Conservation (phyloP, 2,113 vertebrate species). For the Mobula hypostoma region DNA sequence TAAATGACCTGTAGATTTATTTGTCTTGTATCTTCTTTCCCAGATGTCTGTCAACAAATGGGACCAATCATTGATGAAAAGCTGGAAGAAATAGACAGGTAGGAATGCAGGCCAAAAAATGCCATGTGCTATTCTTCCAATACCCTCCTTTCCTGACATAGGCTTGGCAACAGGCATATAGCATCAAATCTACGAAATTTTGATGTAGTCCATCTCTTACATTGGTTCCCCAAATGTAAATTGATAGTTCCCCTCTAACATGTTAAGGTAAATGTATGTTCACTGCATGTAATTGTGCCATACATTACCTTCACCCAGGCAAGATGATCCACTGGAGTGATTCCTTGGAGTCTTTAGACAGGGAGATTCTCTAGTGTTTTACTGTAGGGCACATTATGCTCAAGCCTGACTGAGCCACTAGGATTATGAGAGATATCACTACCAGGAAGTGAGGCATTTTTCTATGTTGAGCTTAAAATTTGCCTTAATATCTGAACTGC, state of each 20-base stretch:
- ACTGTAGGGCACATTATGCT: too few relatives aligned
- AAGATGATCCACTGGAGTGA: neutral
- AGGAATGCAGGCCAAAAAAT: constrained; percentile 29
- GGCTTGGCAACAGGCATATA: neutral
- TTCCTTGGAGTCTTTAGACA: neutral
- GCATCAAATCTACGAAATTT: neutral
- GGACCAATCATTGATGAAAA: constrained; percentile 95
- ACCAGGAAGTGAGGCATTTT: neutral
- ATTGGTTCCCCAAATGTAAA: too few relatives aligned
- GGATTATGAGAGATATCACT: neutral
- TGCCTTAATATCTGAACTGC: neutral
- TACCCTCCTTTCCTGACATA: neutral
- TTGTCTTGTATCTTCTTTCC: constrained; percentile 42
- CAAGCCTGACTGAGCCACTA: neutral
- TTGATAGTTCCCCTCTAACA: neutral
- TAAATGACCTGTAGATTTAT: neutral
- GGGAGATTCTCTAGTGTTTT: neutral
- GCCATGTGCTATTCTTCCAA: neutral
- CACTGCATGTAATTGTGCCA: too few relatives aligned
- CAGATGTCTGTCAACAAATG: constrained; percentile 94
- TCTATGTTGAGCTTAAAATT: neutral
- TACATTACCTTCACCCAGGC: too few relatives aligned
- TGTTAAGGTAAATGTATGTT: too few relatives aligned
- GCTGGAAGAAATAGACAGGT: constrained; percentile 94
- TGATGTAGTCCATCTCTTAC: neutral